A percentile compares a stretch with the other conserved stretches of the same genome.
phyloP scores from a whole-genome alignment of 2,797 vertebrate species.

The Smutsia gigantea region DNA sequence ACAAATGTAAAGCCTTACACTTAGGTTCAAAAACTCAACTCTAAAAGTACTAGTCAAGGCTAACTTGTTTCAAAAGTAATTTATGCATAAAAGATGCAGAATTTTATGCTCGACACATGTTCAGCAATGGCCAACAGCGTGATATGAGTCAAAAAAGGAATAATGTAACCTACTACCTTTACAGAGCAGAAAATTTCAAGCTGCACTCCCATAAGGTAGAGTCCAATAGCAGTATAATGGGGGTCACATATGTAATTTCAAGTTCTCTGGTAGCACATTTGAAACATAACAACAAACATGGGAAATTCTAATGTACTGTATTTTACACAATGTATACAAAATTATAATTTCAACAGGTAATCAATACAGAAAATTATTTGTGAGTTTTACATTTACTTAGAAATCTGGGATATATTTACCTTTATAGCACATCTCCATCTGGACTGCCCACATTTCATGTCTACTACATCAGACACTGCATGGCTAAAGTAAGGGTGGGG shows the following conservation, averaged over 20 bases:
- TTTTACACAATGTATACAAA: not conserved
- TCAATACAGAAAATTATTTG: not conserved
- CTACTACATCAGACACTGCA: not conserved
- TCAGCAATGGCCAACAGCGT: not conserved
- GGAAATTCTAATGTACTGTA: not conserved
- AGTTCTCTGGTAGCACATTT: not conserved
- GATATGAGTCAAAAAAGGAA: not conserved
- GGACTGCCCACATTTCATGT: not conserved
- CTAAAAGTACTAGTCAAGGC: conserved; percentile 38
- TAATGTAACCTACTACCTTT: not conserved
- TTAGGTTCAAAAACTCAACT: not conserved
- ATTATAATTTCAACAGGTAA: not conserved
- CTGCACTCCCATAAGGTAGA: not conserved
- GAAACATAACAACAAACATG: not conserved
- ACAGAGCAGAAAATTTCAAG: not conserved
- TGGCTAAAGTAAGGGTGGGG: not conserved
- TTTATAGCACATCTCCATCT: not conserved
- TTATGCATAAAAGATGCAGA: conserved; percentile 25
- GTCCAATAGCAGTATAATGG: not conserved
- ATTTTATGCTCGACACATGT: not conserved
- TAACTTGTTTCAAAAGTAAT: conserved; percentile 42
- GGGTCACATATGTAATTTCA: not conserved
- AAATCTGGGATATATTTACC: not conserved
- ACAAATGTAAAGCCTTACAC: conserved; percentile 42
- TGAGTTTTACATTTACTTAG: not conserved